phyloP scores from a whole-genome alignment of 2,797 vertebrate genomes.

The Neosilurus hyrtlii region DNA sequence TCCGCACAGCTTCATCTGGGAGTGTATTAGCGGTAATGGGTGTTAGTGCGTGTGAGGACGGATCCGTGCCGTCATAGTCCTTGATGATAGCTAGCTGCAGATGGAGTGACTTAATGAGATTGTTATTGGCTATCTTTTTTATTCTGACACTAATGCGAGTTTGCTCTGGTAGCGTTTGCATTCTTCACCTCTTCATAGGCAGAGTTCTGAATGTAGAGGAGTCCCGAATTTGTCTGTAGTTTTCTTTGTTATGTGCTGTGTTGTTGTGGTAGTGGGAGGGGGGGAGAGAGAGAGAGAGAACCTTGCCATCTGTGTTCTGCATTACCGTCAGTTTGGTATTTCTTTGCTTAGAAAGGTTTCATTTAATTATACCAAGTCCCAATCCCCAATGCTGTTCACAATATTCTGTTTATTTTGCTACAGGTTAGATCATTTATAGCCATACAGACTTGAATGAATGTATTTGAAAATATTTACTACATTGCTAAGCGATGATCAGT shows the following conservation, averaged over 20 bases:
- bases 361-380: background rate
- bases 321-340: conserved; percentile 5
- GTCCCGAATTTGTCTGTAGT: conserved; percentile 26
- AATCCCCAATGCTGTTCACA: background rate
- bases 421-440: background rate
- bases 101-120: conserved; percentile 73
- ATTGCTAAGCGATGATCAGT: background rate
- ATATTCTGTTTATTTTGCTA: background rate
- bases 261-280: conserved; percentile 3
- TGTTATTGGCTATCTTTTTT: conserved; percentile 75
- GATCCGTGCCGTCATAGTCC: conserved; percentile 72
- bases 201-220: conserved; percentile 45
- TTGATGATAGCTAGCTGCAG: conserved; percentile 72
- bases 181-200: conserved; percentile 51
- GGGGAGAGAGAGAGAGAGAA: background rate
- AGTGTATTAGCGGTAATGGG: conserved; percentile 78
- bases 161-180: conserved; percentile 61
- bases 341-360: conserved; percentile 17
- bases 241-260: conserved; percentile 11
- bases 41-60: conserved; percentile 74
- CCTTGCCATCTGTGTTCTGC: conserved; percentile 15
- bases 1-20: conserved; percentile 73
- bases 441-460: background rate
- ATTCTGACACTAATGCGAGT: conserved; percentile 73
- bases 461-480: background rate